Base-by-base conservation (phyloP, 2,113 vertebrate species). In the Progne subis region DNA sequence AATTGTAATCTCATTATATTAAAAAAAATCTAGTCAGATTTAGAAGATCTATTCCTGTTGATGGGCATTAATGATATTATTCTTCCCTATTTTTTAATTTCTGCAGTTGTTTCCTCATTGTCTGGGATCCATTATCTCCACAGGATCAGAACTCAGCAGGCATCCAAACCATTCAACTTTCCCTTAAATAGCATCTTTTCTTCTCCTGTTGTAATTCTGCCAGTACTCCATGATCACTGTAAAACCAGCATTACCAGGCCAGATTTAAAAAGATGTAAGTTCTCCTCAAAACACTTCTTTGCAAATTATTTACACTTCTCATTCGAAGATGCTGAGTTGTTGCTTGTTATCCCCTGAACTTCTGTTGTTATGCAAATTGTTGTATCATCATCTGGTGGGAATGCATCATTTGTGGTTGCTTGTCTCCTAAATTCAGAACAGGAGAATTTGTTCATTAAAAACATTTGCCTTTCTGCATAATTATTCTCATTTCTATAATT, bases 391-490 rank as follows among this genome's bases (percentile, higher is more conserved):
- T 92, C 88, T 86, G 43, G 56, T 63, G 76, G 68, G 88, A 90
- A 94, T 65, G 64, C 60, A 68, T 75, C 20, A 90, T 83, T 93
- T 90, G 59, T 74, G 34, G 26, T 70, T 86, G 52, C 63, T 95
- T 88, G 74, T 88, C 86, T 92, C 55, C 64, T 79, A 75, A 64
- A 77, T 90, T 67, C 94, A 83, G 90, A 83, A 74, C 72, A 90
- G 71, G 64, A 86, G 49, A 78, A 92, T 70, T 92, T 85, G 49
- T 77, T 96, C 39, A 90, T 92, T 83, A 90, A 90, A 90, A 97
- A 75, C 44, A 92, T 93, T 94, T 88, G 46, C 80, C 29, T 78
- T 93, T 92, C 80, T 92, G 86, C 60, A 69, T 92, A 96, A 93
- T 90, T 90, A 72, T 81, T 88, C 9, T 53, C 20, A 67, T 88